A percentile compares a stretch with the other conserved stretches of the same genome.
Evolutionary conservation across 2,113 vertebrate species (phyloP).

Genomic region (Cervus canadensis): DNA sequence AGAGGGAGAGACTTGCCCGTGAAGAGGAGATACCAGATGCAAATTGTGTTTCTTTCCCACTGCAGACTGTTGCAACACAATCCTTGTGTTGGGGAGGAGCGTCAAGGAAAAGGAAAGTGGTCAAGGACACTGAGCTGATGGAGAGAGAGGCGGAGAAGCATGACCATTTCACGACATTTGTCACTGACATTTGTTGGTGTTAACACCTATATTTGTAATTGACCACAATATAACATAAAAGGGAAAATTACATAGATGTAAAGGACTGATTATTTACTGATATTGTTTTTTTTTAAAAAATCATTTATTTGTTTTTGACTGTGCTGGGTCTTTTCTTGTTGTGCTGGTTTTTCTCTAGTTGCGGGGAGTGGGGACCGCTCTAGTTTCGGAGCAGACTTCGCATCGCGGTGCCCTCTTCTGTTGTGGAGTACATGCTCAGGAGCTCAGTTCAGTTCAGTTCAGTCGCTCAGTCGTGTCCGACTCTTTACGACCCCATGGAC

Average conservation of each 20-base stretch:
- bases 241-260: not conserved
- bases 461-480: not conserved
- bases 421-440: not conserved
- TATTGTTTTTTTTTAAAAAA: not conserved
- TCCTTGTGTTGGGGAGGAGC: not conserved
- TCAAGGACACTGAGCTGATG: not conserved
- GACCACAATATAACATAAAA: not conserved
- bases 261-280: not conserved
- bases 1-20: not conserved
- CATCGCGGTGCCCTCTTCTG: accelerated
- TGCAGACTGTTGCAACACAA: not conserved
- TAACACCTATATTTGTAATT: not conserved
- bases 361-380: not conserved
- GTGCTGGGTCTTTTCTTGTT: not conserved
- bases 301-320: not conserved
- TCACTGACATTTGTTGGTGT: not conserved
- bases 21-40: not conserved
- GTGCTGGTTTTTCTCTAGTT: not conserved
- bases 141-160: not conserved
- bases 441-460: not conserved
- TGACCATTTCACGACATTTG: not conserved
- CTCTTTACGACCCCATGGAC: too few relatives aligned
- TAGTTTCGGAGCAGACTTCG: not conserved
- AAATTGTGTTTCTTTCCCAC: not conserved
- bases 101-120: not conserved